phyloP scores from a whole-genome alignment of 2,888 invertebrate species.

The Agrochola lota region DNA sequence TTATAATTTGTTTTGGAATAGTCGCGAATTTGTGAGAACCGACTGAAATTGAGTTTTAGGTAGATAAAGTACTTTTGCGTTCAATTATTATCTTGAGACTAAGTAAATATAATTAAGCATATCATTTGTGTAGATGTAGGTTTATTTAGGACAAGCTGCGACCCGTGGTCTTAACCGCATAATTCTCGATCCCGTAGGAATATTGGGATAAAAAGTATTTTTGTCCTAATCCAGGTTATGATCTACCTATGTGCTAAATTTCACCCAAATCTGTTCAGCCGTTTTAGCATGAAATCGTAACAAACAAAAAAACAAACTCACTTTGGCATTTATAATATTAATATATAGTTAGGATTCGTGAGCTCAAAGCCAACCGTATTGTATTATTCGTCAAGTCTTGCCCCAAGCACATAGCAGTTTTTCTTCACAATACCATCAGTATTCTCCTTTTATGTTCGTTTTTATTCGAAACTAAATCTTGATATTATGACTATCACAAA shows the following conservation, averaged over 20 bases:
- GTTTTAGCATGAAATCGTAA: too few relatives aligned
- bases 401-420: background rate
- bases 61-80: slow-evolving; percentile 2
- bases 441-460: background rate
- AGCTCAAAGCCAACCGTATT: background rate
- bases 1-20: slow-evolving; percentile 48
- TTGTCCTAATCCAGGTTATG: too few relatives aligned
- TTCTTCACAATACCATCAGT: background rate
- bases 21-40: slow-evolving; percentile 20
- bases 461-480: background rate
- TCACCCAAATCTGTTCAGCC: too few relatives aligned
- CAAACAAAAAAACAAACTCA: too few relatives aligned
- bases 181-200: too few relatives aligned
- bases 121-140: background rate
- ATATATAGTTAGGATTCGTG: too few relatives aligned
- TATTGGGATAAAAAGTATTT: too few relatives aligned
- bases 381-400: background rate
- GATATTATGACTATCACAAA: background rate
- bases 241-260: too few relatives aligned
- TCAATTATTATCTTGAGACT: background rate
- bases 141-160: background rate
- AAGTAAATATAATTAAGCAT: background rate
- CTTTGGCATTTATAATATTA: too few relatives aligned
- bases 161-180: too few relatives aligned
- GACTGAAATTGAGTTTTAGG: slow-evolving; percentile 18